phyloP scores from a whole-genome alignment of 1,140 invertebrate genomes.

The Trissolcus basalis region DNA sequence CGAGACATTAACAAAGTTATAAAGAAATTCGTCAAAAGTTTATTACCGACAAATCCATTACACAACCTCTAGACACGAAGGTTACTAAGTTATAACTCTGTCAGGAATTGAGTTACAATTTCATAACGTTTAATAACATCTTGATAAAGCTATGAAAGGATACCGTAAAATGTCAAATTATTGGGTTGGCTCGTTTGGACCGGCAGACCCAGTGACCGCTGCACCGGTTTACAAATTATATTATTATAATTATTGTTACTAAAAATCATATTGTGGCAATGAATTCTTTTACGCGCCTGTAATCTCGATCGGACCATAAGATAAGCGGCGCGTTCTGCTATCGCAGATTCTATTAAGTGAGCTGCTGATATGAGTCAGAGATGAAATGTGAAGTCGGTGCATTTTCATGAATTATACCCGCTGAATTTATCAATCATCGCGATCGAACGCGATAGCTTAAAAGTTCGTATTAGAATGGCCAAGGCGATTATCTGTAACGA shows the following conservation, averaged over 20 bases:
- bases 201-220: neutral
- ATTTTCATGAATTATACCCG: slow-evolving; percentile 14
- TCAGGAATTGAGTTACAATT: slow-evolving; percentile 53
- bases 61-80: slow-evolving; percentile 39
- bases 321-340: slow-evolving; percentile 13
- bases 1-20: slow-evolving; percentile 8
- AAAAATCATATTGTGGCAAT: slow-evolving; percentile 35
- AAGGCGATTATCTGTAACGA: slow-evolving; percentile 16
- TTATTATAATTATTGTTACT: neutral
- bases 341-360: slow-evolving; percentile 26
- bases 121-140: slow-evolving; percentile 56
- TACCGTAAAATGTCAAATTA: slow-evolving; percentile 55
- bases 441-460: slow-evolving; percentile 29
- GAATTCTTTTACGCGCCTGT: slow-evolving; percentile 44
- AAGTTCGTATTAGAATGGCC: slow-evolving; percentile 18
- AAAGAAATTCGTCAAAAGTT: slow-evolving; percentile 31
- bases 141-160: slow-evolving; percentile 49
- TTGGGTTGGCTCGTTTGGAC: slow-evolving; percentile 33
- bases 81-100: slow-evolving; percentile 43
- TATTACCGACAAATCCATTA: slow-evolving; percentile 30
- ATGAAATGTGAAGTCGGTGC: slow-evolving; percentile 15
- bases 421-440: slow-evolving; percentile 26
- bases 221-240: slow-evolving; percentile 31
- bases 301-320: slow-evolving; percentile 38
- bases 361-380: slow-evolving; percentile 26